phyloP scores from a whole-genome alignment of 2,888 invertebrate genomes.

The Craniophora ligustri region DNA sequence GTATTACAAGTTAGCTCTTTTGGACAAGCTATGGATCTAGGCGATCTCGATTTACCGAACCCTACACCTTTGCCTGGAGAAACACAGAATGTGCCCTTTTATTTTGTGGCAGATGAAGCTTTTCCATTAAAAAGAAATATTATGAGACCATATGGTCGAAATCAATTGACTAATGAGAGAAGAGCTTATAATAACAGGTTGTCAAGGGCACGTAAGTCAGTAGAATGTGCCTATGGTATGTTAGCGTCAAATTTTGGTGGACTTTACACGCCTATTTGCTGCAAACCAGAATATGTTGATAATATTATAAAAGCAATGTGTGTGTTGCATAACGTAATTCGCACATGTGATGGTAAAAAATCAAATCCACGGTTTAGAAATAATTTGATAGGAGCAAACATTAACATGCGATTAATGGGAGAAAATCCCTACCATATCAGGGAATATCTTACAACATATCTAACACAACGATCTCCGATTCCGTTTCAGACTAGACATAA shows the following conservation, averaged over 20 bases:
- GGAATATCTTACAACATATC: constrained; percentile 43
- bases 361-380: constrained; percentile 37
- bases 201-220: constrained; percentile 27
- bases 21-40: constrained; percentile 40
- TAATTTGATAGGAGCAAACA: constrained; percentile 34
- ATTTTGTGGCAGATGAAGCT: constrained; percentile 46
- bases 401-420: constrained; percentile 23
- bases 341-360: constrained; percentile 38
- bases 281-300: constrained; percentile 25
- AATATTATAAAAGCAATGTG: constrained; percentile 37
- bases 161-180: constrained; percentile 29
- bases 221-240: constrained; percentile 38
- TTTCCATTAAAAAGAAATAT: constrained; percentile 36
- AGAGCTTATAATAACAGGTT: constrained; percentile 30
- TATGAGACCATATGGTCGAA: constrained; percentile 29
- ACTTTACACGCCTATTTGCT: constrained; percentile 24
- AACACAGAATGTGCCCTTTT: constrained; percentile 34
- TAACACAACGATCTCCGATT: constrained; percentile 40
- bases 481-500: constrained; percentile 38
- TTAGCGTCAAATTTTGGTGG: constrained; percentile 25
- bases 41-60: constrained; percentile 33
- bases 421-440: constrained; percentile 38
- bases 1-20: constrained; percentile 42
- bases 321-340: constrained; percentile 39
- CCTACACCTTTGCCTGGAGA: constrained; percentile 39